Conservation (phyloP, 2,113 vertebrate species). For the Chascanopsetta lugubris region DNA sequence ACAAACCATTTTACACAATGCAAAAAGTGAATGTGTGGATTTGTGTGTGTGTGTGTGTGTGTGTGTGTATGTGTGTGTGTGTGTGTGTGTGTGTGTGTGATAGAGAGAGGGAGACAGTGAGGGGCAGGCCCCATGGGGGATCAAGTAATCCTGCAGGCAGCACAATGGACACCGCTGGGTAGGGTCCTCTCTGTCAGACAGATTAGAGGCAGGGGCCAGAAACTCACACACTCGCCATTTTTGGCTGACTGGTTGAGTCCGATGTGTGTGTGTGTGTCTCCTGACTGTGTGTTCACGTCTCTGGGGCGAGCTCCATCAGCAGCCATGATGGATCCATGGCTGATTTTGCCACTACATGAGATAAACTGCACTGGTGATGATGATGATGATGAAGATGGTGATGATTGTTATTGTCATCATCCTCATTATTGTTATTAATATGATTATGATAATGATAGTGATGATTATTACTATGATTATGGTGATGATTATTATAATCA, state of each 20-base stretch:
- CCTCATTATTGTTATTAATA: too few relatives aligned
- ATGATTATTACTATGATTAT: too few relatives aligned
- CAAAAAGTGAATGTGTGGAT: neutral
- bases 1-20: constrained; percentile 39
- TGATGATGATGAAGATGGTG: too few relatives aligned
- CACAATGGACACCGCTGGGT: constrained; percentile 65
- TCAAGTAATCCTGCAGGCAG: constrained; percentile 59
- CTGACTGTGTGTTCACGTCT: neutral
- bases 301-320: too few relatives aligned
- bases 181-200: constrained; percentile 54
- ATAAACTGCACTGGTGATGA: too few relatives aligned
- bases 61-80: constrained; percentile 6
- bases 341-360: too few relatives aligned
- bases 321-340: too few relatives aligned
- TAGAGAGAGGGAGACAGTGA: constrained; percentile 15
- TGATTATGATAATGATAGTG: too few relatives aligned
- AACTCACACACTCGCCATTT: constrained; percentile 67
- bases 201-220: constrained; percentile 57
- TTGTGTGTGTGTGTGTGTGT: constrained; percentile 7
- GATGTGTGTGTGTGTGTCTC: constrained; percentile 8
- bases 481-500: too few relatives aligned
- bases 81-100: constrained; percentile 32
- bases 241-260: constrained; percentile 64
- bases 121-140: constrained; percentile 62
- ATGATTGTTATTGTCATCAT: too few relatives aligned